Evolutionary conservation across 2,888 invertebrate genomes (phyloP).

Genomic region (Amphipyra berbera): DNA sequence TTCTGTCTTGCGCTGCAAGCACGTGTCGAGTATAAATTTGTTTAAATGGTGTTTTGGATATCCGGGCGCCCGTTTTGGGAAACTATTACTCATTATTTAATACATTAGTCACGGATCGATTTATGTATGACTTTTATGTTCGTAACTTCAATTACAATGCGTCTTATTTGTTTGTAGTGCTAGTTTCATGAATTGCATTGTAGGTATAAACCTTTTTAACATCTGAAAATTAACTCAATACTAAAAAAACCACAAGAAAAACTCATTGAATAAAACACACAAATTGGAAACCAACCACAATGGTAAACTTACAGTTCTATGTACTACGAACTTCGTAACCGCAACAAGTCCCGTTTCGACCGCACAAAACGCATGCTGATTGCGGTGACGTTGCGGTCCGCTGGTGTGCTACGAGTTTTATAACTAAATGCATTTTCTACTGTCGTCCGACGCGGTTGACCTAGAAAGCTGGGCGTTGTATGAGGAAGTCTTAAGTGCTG

Average conservation of each 20-base stretch:
- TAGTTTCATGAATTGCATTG: too few relatives aligned
- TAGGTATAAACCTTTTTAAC: too few relatives aligned
- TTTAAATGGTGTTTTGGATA: constrained; percentile 56
- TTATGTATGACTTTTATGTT: constrained; percentile 18
- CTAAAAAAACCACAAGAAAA: too few relatives aligned
- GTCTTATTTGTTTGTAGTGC: too few relatives aligned
- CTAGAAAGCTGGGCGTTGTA: constrained; percentile 53
- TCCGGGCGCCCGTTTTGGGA: constrained; percentile 50
- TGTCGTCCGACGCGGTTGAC: constrained; percentile 54
- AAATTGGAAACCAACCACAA: not conserved
- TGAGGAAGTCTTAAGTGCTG: constrained; percentile 55
- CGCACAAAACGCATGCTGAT: constrained; percentile 19
- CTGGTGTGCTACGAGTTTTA: constrained; percentile 46
- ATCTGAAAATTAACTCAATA: too few relatives aligned
- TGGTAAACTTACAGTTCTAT: not conserved
- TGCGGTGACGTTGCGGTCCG: constrained; percentile 14
- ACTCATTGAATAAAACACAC: not conserved
- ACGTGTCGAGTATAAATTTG: constrained; percentile 45
- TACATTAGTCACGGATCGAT: constrained; percentile 45
- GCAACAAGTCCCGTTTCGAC: constrained; percentile 18
- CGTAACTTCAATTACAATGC: not conserved
- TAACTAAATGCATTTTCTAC: constrained; percentile 60
- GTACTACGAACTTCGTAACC: constrained; percentile 16
- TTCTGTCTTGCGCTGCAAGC: constrained; percentile 31
- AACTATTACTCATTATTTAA: constrained; percentile 53